phyloP scores from a whole-genome alignment of 2,113 vertebrate species.

The Gopherus flavomarginatus region DNA sequence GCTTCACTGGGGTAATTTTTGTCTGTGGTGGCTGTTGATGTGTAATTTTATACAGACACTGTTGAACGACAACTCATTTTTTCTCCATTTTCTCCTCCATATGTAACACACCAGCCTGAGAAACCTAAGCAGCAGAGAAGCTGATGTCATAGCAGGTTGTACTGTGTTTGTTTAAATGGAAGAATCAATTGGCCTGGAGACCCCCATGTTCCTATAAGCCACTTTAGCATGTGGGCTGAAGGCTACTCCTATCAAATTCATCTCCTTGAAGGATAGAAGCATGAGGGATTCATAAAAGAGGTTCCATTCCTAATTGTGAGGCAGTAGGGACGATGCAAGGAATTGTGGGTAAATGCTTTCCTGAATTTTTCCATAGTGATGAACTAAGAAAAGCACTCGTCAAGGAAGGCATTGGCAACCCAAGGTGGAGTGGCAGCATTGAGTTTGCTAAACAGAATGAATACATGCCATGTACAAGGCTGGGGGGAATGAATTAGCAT shows the following conservation, averaged over 20 bases:
- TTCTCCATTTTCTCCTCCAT: background rate
- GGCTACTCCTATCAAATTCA: background rate
- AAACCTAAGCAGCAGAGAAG: background rate
- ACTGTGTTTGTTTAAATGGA: background rate
- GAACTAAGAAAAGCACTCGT: background rate
- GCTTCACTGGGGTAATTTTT: background rate
- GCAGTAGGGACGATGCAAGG: background rate
- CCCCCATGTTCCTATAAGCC: fast-evolving
- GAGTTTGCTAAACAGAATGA: background rate
- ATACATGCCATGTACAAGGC: background rate
- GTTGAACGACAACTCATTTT: slow-evolving; percentile 16
- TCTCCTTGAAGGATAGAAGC: background rate
- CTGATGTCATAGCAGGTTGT: background rate
- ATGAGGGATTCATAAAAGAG: background rate
- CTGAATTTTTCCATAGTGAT: background rate
- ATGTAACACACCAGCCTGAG: background rate
- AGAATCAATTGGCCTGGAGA: background rate
- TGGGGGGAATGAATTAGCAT: background rate
- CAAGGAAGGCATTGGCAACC: background rate
- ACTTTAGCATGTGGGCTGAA: background rate
- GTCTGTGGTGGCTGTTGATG: background rate
- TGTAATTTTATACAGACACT: background rate
- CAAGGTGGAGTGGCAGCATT: background rate
- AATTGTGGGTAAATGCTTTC: background rate
- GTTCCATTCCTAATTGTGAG: background rate